Evolutionary conservation across 2,888 invertebrate species (phyloP).

Genomic region (Idaea aversata): DNA sequence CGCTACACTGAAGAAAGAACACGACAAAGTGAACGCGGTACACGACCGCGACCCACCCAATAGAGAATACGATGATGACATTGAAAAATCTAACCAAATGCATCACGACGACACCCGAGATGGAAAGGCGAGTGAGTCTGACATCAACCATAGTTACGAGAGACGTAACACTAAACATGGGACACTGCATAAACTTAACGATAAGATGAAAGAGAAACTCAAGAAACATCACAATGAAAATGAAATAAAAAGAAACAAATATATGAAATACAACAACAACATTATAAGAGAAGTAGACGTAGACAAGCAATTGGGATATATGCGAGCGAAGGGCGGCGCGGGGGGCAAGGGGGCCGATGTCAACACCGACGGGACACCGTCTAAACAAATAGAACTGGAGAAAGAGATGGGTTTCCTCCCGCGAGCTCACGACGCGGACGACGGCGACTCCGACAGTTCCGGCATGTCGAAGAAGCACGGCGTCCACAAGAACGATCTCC

Average conservation of each 20-base stretch:
- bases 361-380: neutral
- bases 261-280: neutral
- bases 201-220: neutral
- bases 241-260: neutral
- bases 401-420: neutral
- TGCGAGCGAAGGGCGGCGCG: neutral
- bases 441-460: constrained; percentile 1
- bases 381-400: neutral
- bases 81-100: neutral
- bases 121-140: neutral
- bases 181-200: neutral
- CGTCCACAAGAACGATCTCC: constrained; percentile 33
- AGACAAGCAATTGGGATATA: no score
- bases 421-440: neutral
- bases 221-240: neutral
- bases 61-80: neutral
- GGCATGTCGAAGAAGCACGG: constrained; percentile 4
- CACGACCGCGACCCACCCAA: neutral
- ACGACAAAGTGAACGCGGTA: neutral
- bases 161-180: neutral
- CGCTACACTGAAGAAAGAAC: neutral
- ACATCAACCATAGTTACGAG: neutral
- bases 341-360: neutral
- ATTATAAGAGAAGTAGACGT: neutral
- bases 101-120: neutral